These are phyloP conservation scores for Sarcophaga caerulescens DNA, from an alignment of 2,888 invertebrate species.

Conservation along the genomic window DNA sequence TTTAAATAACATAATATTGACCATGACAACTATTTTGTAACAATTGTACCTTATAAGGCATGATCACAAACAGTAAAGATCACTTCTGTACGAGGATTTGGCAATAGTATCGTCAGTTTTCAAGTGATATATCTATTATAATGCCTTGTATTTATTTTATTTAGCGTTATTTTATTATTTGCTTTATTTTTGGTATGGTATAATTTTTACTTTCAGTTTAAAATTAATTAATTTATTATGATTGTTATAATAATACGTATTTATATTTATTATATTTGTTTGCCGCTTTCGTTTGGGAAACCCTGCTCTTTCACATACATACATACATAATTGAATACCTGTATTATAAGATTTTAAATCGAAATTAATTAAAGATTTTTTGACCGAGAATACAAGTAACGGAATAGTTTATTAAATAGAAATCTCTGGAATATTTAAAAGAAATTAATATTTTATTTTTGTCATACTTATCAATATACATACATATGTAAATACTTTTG, in stretches of 20 bases:
- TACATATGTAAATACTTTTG: too few species aligned
- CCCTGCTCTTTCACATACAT: background rate
- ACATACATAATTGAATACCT: conserved; percentile 26
- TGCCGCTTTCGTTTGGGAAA: conserved; percentile 56
- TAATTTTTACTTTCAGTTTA: conserved; percentile 60
- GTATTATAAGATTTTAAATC: conserved; percentile 51
- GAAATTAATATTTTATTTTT: too few species aligned
- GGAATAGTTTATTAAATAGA: too few species aligned
- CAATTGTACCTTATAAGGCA: too few species aligned
- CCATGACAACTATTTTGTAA: too few species aligned
- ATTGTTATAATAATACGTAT: background rate
- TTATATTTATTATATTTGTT: conserved; percentile 44
- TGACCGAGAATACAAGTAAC: too few species aligned
- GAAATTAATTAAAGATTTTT: background rate
- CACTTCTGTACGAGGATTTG: too few species aligned
- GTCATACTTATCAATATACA: too few species aligned
- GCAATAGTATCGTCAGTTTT: background rate
- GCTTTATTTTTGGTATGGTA: conserved; percentile 43
- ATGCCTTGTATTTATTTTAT: conserved; percentile 15
- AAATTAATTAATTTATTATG: conserved; percentile 5
- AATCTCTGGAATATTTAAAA: too few species aligned
- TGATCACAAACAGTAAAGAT: too few species aligned
- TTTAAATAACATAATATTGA: too few species aligned
- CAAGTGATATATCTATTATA: background rate
- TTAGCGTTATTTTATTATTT: conserved; percentile 11